These are phyloP conservation scores for Syrmaticus mikado DNA, from an alignment of 2,113 vertebrate species.

Conservation along the genomic window DNA sequence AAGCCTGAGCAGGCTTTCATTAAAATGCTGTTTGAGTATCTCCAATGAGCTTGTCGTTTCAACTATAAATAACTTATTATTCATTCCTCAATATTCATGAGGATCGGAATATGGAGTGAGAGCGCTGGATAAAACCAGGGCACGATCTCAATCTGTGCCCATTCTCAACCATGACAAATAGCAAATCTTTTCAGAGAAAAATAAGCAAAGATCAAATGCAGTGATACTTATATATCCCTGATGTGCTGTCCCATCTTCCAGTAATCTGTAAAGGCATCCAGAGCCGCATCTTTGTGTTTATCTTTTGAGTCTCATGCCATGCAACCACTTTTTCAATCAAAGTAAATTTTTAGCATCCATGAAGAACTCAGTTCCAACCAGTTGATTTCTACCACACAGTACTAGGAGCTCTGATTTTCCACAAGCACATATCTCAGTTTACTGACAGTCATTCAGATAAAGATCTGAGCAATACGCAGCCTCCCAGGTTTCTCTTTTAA, in stretches of 20 bases:
- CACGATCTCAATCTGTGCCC: not conserved
- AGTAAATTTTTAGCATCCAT: not conserved
- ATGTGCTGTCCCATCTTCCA: not conserved
- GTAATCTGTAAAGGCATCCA: not conserved
- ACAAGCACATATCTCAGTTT: not conserved
- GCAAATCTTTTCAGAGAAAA: not conserved
- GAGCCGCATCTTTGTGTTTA: not conserved
- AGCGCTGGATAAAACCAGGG: not conserved
- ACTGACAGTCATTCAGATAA: not conserved
- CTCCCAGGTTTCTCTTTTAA: not conserved
- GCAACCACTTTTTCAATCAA: not conserved
- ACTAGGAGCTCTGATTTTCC: not conserved
- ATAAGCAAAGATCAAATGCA: not conserved
- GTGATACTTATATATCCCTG: not conserved
- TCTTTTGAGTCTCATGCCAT: not conserved
- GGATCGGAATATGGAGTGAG: not conserved
- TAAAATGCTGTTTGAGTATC: not conserved
- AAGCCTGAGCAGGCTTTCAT: not conserved
- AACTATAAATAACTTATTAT: not conserved
- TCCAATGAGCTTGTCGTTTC: not conserved
- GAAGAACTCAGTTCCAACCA: not conserved
- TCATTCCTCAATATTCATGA: not conserved
- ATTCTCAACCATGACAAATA: not conserved
- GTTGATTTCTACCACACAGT: not conserved
- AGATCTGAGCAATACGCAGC: rapidly evolving